Percentiles rank a stretch among this genome's conserved stretches.
These are phyloP conservation scores for Donacobius atricapilla DNA, from an alignment of 2,113 vertebrate species.

Conservation along the genomic window DNA sequence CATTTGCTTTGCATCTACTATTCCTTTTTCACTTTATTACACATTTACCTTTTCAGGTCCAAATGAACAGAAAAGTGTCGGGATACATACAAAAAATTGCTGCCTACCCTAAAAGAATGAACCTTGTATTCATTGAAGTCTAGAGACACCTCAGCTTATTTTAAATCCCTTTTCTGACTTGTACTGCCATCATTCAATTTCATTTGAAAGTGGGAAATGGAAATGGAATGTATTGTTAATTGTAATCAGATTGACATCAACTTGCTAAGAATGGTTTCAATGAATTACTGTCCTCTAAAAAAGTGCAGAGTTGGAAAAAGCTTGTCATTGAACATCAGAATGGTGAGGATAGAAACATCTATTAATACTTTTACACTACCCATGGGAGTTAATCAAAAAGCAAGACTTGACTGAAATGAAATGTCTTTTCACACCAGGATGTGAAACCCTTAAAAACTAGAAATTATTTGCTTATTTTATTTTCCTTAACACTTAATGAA, in stretches of 20 bases:
- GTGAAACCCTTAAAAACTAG: background rate
- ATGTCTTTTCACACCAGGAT: background rate
- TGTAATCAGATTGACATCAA: background rate
- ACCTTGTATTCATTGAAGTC: background rate
- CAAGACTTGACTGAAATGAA: background rate
- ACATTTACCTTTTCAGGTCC: background rate
- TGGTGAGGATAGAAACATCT: background rate
- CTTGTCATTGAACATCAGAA: background rate
- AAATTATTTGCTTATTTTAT: background rate
- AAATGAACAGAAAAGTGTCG: background rate
- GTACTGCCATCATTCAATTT: background rate
- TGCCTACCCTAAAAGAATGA: background rate
- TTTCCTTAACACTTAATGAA: background rate
- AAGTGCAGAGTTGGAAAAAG: background rate
- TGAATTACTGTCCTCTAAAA: background rate
- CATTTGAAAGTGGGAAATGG: background rate
- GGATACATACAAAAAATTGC: background rate
- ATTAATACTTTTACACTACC: background rate
- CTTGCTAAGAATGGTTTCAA: background rate
- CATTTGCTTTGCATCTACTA: background rate
- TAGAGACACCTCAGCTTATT: background rate
- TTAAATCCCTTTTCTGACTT: background rate
- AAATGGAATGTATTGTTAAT: slow-evolving; percentile 12
- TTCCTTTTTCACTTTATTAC: background rate
- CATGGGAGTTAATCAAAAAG: background rate